A percentile compares a stretch with the other conserved stretches of the same genome.
These are phyloP conservation scores for Apis cerana DNA, from an alignment of 1,140 invertebrate species.

Conservation along the genomic window DNA sequence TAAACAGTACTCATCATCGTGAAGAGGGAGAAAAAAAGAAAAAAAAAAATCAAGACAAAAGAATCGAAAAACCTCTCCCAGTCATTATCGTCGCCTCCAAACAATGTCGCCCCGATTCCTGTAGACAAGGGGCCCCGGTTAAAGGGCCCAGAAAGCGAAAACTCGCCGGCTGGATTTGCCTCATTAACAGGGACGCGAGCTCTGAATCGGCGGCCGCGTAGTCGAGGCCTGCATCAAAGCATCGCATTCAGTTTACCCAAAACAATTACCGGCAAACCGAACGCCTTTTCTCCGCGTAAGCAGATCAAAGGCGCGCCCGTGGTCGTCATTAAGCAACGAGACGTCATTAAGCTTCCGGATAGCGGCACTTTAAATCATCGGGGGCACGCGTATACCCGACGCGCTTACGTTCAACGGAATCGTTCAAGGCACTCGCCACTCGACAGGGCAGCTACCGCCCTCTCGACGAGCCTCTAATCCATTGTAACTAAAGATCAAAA, in stretches of 20 bases:
- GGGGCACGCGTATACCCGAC: slow-evolving; percentile 45
- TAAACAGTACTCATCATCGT: background rate
- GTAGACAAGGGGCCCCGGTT: background rate
- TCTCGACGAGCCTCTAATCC: slow-evolving; percentile 41
- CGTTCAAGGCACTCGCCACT: slow-evolving; percentile 32
- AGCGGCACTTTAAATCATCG: slow-evolving; percentile 58
- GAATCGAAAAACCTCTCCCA: background rate
- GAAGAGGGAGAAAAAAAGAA: no score
- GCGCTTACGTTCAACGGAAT: slow-evolving; percentile 15
- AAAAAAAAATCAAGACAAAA: no score
- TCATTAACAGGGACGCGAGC: slow-evolving; percentile 51
- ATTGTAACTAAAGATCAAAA: slow-evolving; percentile 67
- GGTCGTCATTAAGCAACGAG: slow-evolving; percentile 61
- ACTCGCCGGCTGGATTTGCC: slow-evolving; percentile 48
- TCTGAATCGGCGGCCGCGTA: slow-evolving; percentile 48
- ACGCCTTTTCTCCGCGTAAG: slow-evolving; percentile 53
- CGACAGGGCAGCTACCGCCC: background rate
- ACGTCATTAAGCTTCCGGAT: slow-evolving; percentile 61
- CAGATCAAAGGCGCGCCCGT: slow-evolving; percentile 50
- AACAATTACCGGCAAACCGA: slow-evolving; percentile 60
- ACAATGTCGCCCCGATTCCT: slow-evolving; percentile 33
- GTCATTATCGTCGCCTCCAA: slow-evolving; percentile 52
- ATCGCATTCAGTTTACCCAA: slow-evolving; percentile 62
- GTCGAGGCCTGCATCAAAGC: slow-evolving; percentile 55
- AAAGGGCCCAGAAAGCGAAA: slow-evolving; percentile 14